Percentiles rank a stretch among this genome's conserved stretches.
Conservation (phyloP, 2,888 invertebrate species). For the Helobdella robusta region DNA sequence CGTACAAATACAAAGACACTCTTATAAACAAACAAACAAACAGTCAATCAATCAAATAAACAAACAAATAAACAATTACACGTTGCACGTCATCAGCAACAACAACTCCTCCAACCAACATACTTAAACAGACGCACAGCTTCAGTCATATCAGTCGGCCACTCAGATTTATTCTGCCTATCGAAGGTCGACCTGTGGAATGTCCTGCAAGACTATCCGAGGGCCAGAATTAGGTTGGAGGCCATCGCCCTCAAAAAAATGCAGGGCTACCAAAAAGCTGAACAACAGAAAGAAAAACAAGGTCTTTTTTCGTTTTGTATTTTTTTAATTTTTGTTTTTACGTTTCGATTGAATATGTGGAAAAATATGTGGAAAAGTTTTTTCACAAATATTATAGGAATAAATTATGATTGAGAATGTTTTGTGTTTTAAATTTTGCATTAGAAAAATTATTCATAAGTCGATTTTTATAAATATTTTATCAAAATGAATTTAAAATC, state of each 20-base stretch:
- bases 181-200: slow-evolving; percentile 99
- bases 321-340: neutral
- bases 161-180: slow-evolving; percentile 94
- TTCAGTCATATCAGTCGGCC: slow-evolving; percentile 92
- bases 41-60: too few relatives aligned
- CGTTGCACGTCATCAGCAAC: neutral
- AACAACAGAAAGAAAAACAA: slow-evolving; percentile 38
- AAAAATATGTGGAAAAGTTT: too few relatives aligned
- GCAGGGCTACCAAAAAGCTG: slow-evolving; percentile 80
- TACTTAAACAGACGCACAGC: slow-evolving; percentile 80
- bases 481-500: neutral
- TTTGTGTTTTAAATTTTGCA: neutral
- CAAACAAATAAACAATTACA: too few relatives aligned
- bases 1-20: too few relatives aligned
- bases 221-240: slow-evolving; percentile 64
- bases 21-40: too few relatives aligned
- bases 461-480: too few relatives aligned
- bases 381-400: too few relatives aligned
- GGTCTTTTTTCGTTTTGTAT: neutral
- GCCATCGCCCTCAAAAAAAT: slow-evolving; percentile 92
- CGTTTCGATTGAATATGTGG: neutral
- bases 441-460: too few relatives aligned
- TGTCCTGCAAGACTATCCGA: slow-evolving; percentile 68
- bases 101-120: slow-evolving; percentile 29
- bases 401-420: too few relatives aligned